Evolutionary conservation across 2,113 vertebrate species (phyloP), one percentile per base, ranked within the genome.

Genomic region (Acanthisitta chloris): DNA sequence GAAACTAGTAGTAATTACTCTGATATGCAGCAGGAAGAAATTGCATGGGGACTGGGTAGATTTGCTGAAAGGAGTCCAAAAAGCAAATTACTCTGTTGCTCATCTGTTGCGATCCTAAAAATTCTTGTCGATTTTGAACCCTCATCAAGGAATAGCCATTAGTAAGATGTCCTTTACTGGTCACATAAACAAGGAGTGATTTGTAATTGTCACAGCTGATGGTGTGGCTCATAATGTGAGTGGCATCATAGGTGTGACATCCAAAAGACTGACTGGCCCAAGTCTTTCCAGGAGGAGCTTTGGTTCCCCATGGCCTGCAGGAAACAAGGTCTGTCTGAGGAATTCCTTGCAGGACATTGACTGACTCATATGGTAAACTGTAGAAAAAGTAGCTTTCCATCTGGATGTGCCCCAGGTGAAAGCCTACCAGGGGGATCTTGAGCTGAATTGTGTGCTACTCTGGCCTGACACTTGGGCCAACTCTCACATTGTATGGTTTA

Each of bases 361-460:
- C 13, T 49, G 49, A 16, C 26, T 77, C 0, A 0, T 24, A 25
- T 33, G 21, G 13, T 46, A 8, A 17, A 24, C 18, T 81, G 42
- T n/a, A n/a, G n/a, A n/a, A n/a, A n/a, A n/a, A n/a, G 8, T 73
- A 34, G 19, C 42, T 92, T 89, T 24, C 51, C 25, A 13, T 18
- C 12, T 54, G 61, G 23, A 19, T 23, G 8, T 81, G 33, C 15
- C 42, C 10, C 58, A 55, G 38, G 15, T 45, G 8, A 14, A 73
- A 78, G 49, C 26, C 55, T 55, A 31, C 29, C 59, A 25, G 49
- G 64, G 33, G 42, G 21, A n/a, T 18, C 45, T 43, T 51, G 45
- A 43, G 28, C 58, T 84, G 54, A 84, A 24, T 3, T 4, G 12
- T 4, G 5, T 3, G 1, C 12, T 31, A 1, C 29, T 71, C 18